These are phyloP conservation scores for Sylvicola fuscatus DNA, from an alignment of 2,888 invertebrate species.

Conservation along the genomic window DNA sequence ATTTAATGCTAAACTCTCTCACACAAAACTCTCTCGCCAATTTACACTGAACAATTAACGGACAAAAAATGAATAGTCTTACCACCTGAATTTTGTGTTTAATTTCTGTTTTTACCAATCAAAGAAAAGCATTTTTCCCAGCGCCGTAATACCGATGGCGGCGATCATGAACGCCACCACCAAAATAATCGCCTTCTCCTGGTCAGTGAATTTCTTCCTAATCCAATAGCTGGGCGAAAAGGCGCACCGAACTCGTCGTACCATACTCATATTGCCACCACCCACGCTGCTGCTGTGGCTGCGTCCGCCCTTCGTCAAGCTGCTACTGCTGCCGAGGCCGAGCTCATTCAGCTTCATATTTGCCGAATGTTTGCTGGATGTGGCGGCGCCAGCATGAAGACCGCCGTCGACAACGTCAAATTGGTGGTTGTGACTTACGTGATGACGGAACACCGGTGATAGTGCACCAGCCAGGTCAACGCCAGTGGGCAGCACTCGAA, in stretches of 20 bases:
- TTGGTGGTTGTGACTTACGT: conserved; percentile 6
- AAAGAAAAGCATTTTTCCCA: conserved; percentile 13
- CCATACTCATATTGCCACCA: conserved; percentile 22
- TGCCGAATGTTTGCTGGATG: not conserved
- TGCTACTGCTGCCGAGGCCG: conserved; percentile 9
- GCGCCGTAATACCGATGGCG: conserved; percentile 20
- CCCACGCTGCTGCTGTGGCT: conserved; percentile 19
- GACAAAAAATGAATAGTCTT: too few relatives aligned
- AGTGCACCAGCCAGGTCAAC: conserved; percentile 43
- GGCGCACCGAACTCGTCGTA: conserved; percentile 14
- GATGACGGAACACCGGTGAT: conserved; percentile 37
- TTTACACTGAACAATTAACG: too few relatives aligned
- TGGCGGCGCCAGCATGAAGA: not conserved
- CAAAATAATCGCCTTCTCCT: conserved; percentile 21
- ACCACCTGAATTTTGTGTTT: too few relatives aligned
- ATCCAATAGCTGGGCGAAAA: conserved; percentile 19
- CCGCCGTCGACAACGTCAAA: conserved; percentile 2
- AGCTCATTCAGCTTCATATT: conserved; percentile 4
- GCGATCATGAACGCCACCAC: conserved; percentile 22
- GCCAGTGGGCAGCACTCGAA: conserved; percentile 37
- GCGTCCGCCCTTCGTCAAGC: not conserved
- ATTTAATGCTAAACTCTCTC: too few relatives aligned
- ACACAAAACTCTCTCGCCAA: too few relatives aligned
- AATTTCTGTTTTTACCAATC: too few relatives aligned
- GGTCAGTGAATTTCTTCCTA: conserved; percentile 21